Conservation (phyloP, 2,113 vertebrate genomes). For the Oophaga pumilio region DNA sequence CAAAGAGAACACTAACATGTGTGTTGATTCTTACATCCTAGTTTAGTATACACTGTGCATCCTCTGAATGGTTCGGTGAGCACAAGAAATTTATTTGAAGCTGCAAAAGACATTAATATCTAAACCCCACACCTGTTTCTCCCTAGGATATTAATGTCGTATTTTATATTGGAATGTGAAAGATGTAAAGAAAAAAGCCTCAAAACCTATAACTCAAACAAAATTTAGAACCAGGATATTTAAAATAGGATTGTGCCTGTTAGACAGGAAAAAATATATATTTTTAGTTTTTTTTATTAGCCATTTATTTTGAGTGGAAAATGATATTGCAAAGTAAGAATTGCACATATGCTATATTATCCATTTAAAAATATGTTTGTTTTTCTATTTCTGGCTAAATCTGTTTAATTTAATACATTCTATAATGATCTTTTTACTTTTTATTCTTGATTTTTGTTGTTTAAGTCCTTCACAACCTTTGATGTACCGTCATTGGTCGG, state of each 20-base stretch:
- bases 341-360: too few relatives aligned
- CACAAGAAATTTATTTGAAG: conserved; percentile 38
- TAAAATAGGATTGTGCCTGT: background rate
- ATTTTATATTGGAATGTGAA: background rate
- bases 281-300: too few relatives aligned
- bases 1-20: conserved; percentile 50
- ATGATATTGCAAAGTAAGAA: too few relatives aligned
- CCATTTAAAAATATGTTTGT: too few relatives aligned
- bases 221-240: background rate
- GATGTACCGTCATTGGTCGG: too few relatives aligned
- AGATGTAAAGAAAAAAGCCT: background rate
- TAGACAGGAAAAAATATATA: background rate
- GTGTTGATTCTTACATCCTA: conserved; percentile 36
- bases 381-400: too few relatives aligned
- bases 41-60: conserved; percentile 34
- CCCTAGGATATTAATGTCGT: background rate
- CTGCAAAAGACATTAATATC: conserved; percentile 28
- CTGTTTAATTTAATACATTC: too few relatives aligned
- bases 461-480: too few relatives aligned
- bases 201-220: background rate
- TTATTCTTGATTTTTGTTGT: too few relatives aligned
- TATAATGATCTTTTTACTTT: too few relatives aligned
- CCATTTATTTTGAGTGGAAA: too few relatives aligned
- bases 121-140: conserved; percentile 30
- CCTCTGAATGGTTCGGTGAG: conserved; percentile 13